Percentiles rank a stretch among this genome's conserved stretches.
Evolutionary conservation across 2,797 vertebrate species (phyloP).

Genomic region (Sebastes minor): DNA sequence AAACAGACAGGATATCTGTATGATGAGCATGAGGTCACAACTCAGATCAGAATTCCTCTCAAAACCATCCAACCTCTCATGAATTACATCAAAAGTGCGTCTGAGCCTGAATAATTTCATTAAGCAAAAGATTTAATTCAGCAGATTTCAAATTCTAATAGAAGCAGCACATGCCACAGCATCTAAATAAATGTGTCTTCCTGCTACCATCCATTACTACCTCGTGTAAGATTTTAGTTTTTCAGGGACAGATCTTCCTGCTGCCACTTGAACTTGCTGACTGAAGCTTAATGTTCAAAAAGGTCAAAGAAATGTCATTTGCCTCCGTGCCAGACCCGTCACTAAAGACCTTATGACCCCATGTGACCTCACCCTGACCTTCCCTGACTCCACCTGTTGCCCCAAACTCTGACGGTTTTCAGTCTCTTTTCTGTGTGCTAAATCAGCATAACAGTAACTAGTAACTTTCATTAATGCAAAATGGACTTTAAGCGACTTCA

Average conservation of each 20-base stretch:
- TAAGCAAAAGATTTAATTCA: constrained; percentile 15
- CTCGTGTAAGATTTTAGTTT: constrained; percentile 49
- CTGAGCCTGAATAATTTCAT: constrained; percentile 10
- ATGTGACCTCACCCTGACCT: constrained; percentile 1
- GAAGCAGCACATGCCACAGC: constrained; percentile 39
- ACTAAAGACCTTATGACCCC: constrained; percentile 1
- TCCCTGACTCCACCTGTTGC: constrained; percentile 34
- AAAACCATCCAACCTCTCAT: background rate
- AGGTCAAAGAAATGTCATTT: constrained; percentile 19
- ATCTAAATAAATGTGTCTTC: constrained; percentile 24
- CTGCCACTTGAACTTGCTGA: constrained; percentile 43
- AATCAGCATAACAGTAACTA: constrained; percentile 1
- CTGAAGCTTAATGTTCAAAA: constrained; percentile 16
- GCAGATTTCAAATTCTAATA: constrained; percentile 40
- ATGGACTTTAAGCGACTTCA: background rate
- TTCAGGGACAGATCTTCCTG: constrained; percentile 21
- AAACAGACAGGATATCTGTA: background rate
- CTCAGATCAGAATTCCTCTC: background rate
- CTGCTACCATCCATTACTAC: constrained; percentile 25
- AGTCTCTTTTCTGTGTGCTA: background rate
- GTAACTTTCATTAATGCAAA: background rate
- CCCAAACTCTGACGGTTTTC: constrained; percentile 16
- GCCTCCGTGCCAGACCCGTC: background rate
- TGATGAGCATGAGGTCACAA: background rate
- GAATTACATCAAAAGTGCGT: background rate